These are phyloP conservation scores for Drosophila rubida DNA, from an alignment of 2,888 invertebrate genomes.

Conservation along the genomic window DNA sequence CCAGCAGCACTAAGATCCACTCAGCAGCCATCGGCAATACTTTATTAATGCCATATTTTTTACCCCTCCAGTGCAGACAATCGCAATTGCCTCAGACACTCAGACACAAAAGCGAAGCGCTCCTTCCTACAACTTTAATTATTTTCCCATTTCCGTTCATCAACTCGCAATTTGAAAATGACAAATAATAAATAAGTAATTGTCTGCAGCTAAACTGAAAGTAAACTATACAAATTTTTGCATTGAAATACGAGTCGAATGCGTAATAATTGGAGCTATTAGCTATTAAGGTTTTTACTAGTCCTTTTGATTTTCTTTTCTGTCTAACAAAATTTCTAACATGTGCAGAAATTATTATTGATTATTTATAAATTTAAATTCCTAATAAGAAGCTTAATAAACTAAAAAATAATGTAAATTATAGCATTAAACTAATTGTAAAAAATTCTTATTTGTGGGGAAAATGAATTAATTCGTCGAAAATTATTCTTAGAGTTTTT, in stretches of 20 bases:
- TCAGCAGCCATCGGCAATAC: slow-evolving; percentile 45
- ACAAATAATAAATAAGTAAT: background rate
- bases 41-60: slow-evolving; percentile 55
- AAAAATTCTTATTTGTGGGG: no score
- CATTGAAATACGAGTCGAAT: background rate
- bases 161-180: background rate
- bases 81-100: slow-evolving; percentile 25
- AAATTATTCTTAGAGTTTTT: no score
- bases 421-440: no score
- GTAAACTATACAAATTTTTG: background rate
- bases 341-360: no score
- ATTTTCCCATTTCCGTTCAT: background rate
- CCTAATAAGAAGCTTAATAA: no score
- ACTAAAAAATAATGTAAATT: no score
- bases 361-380: no score
- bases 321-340: no score
- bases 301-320: no score
- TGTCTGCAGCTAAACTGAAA: background rate
- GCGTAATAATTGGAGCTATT: no score
- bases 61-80: background rate
- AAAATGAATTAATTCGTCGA: no score
- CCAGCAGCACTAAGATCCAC: slow-evolving; percentile 43
- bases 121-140: background rate
- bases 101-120: background rate
- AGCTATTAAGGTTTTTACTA: no score